These are phyloP conservation scores for Gymnosoma rotundatum DNA, from an alignment of 2,888 invertebrate species.

Conservation along the genomic window DNA sequence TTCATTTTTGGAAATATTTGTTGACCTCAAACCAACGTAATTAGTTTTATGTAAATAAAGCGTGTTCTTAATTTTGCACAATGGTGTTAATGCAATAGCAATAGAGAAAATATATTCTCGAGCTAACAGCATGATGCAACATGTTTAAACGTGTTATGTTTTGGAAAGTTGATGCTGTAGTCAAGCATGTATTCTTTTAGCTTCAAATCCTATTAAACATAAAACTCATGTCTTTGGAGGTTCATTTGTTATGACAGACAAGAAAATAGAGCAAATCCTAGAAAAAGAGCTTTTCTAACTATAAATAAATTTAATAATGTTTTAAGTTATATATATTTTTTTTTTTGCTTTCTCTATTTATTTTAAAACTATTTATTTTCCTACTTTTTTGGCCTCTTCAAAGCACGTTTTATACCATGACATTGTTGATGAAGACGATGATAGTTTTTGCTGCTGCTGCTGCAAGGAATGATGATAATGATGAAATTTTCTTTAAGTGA, in stretches of 20 bases:
- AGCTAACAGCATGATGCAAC: slow-evolving; percentile 23
- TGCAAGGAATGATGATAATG: not conserved
- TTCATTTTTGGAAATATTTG: too few relatives aligned
- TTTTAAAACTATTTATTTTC: slow-evolving; percentile 6
- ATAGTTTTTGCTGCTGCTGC: slow-evolving; percentile 1
- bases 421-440: slow-evolving; percentile 1
- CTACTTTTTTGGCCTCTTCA: not conserved
- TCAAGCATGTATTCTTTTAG: slow-evolving; percentile 1
- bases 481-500: too few relatives aligned
- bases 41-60: too few relatives aligned
- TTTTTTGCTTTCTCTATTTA: too few relatives aligned
- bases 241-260: slow-evolving; percentile 52
- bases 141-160: slow-evolving; percentile 17
- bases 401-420: slow-evolving; percentile 2
- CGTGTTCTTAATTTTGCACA: too few relatives aligned
- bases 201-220: slow-evolving; percentile 47
- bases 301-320: not conserved
- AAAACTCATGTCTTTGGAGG: slow-evolving; percentile 35
- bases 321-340: not conserved
- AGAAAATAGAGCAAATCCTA: slow-evolving; percentile 3
- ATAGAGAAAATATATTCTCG: not conserved
- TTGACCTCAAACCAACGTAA: too few relatives aligned
- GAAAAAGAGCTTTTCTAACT: not conserved
- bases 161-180: not conserved
- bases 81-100: not conserved